Conservation (phyloP, 2,113 vertebrate species). For the Coracopsis vasa region DNA sequence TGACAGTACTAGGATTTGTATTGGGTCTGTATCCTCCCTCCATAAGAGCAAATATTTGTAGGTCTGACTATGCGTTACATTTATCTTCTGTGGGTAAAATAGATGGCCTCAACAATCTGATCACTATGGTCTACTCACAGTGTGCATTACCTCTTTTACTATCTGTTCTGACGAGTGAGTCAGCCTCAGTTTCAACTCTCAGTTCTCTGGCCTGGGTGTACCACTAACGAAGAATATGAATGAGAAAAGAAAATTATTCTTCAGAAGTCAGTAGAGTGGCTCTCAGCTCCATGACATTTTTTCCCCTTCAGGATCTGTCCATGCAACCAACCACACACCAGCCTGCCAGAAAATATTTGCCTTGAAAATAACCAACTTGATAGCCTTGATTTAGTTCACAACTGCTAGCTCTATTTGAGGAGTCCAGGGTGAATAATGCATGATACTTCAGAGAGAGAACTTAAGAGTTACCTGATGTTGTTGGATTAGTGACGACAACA, state of each 20-base stretch:
- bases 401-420: neutral
- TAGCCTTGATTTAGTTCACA: neutral
- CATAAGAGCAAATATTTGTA: neutral
- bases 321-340: neutral
- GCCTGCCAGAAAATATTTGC: neutral
- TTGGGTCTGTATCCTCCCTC: neutral
- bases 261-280: neutral
- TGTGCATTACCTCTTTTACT: neutral
- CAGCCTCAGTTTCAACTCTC: neutral
- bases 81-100: neutral
- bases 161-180: neutral
- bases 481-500: neutral
- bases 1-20: neutral
- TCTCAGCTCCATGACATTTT: neutral
- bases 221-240: neutral
- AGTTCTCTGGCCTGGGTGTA: neutral
- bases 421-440: neutral
- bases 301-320: neutral
- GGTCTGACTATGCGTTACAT: neutral
- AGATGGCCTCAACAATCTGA: neutral
- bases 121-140: neutral
- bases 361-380: neutral
- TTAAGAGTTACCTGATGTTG: neutral
- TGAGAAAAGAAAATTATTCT: neutral
- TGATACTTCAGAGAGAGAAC: neutral